Base-by-base conservation (phyloP, 2,797 vertebrate species). In the Emys orbicularis region DNA sequence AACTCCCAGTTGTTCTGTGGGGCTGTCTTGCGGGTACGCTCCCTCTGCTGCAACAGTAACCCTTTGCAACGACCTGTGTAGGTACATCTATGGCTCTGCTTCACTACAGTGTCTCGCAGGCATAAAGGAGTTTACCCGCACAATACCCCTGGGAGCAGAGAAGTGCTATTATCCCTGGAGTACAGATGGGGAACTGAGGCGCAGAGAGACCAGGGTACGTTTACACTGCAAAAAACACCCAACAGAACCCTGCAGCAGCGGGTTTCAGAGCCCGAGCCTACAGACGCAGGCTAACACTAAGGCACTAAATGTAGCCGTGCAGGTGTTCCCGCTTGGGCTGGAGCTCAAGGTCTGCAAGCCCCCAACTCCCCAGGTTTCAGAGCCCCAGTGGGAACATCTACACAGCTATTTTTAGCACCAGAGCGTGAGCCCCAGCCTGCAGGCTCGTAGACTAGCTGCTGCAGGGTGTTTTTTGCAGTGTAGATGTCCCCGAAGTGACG, bases 11-110 rank as follows among this genome's bases (percentile, higher is more conserved):
- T 18, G 13, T 61, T 18, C 59, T 34, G 31, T 16, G 59, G 59
- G 0, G 59, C 31, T 34, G 3, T 59, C 65, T 23, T 9, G n/a
- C 5, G n/a, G n/a, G n/a, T 23, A 6, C 19, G 2, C 3, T 6
- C n/a, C 65, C 19, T 41, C n/a, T 41, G n/a, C 19, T 6, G 68
- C n/a, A 6, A 19, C 5, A 4, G 37, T 5, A 6, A 72, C 37
- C 10, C n/a, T 37, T n/a, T 9, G 61, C 61, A n/a, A 4, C 15
- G 3, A 34, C 34, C 61, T 18, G 34, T 18, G 34, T 65, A 21
- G 31, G 8, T 19, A 65, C 31, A 12, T 23, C n/a, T 3, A 2
- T 41, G 68, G 68, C 19, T 21, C 37, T 37, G n/a, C n/a, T 37
- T 68, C 34, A 18, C 65, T 8, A 19, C 61, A n/a, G 61, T 8